These are phyloP conservation scores for Chunga burmeisteri DNA, from an alignment of 2,113 vertebrate genomes.

Conservation along the genomic window DNA sequence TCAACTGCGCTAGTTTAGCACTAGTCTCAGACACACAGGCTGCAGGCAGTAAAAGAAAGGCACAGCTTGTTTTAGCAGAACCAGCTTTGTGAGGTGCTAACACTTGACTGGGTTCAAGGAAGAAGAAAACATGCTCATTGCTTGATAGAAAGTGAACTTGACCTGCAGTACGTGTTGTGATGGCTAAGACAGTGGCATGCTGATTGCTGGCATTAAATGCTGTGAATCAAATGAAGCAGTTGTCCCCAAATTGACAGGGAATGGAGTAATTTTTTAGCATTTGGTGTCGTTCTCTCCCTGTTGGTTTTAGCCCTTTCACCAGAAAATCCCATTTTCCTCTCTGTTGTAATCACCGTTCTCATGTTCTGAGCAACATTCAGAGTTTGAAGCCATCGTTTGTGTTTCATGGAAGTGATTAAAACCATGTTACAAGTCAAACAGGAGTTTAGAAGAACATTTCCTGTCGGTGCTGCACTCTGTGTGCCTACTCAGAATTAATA, in stretches of 20 bases:
- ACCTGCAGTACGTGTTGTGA: neutral
- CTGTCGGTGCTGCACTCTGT: conserved; percentile 40
- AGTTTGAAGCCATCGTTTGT: conserved; percentile 46
- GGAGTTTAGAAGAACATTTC: conserved; percentile 75
- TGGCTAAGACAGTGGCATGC: neutral
- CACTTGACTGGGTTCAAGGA: neutral
- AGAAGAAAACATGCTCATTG: neutral
- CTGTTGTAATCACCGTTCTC: conserved; percentile 52
- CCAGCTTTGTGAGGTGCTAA: neutral
- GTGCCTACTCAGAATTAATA: conserved; percentile 71
- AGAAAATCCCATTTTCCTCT: conserved; percentile 44
- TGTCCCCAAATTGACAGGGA: neutral
- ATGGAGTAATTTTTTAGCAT: neutral
- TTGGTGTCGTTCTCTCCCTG: neutral
- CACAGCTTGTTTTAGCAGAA: conserved; percentile 5
- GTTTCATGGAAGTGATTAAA: conserved; percentile 79
- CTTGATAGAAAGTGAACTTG: neutral
- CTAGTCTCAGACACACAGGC: neutral
- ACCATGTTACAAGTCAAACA: conserved; percentile 71
- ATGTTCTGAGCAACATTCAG: conserved; percentile 47
- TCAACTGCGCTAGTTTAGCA: neutral
- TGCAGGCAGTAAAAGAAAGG: neutral
- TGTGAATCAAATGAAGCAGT: neutral
- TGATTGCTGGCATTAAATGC: neutral
- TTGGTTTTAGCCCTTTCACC: conserved; percentile 13